A percentile compares a stretch with the other conserved stretches of the same genome.
phyloP scores from a whole-genome alignment of 2,113 vertebrate genomes.

The Meleagris gallopavo region DNA sequence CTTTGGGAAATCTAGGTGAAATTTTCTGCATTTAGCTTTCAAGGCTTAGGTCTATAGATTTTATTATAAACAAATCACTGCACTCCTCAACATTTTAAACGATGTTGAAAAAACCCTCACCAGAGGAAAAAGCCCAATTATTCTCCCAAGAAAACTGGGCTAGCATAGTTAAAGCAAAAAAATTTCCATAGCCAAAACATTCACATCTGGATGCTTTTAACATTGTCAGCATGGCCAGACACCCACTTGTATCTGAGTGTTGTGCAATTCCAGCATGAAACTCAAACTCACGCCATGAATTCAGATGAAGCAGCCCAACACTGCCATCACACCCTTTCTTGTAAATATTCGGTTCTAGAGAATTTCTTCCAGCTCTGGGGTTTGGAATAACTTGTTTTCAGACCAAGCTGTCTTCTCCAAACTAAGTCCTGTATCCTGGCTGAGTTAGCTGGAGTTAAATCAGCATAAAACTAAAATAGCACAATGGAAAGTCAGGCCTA shows the following conservation, averaged over 20 bases:
- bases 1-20: neutral
- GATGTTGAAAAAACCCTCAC: neutral
- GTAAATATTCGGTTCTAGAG: slow-evolving; percentile 19
- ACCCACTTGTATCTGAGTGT: slow-evolving; percentile 48
- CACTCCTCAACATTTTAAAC: neutral
- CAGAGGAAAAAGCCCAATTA: neutral
- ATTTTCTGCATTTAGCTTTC: neutral
- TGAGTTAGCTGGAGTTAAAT: slow-evolving; percentile 49
- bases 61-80: neutral
- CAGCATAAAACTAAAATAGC: slow-evolving; percentile 64
- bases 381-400: slow-evolving; percentile 43
- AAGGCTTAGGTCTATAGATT: neutral
- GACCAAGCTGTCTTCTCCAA: slow-evolving; percentile 32
- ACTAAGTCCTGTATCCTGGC: slow-evolving; percentile 39
- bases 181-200: slow-evolving; percentile 60
- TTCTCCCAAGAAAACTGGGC: neutral
- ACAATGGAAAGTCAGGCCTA: slow-evolving; percentile 61
- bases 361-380: slow-evolving; percentile 45
- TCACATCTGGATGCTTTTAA: slow-evolving; percentile 71
- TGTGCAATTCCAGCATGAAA: slow-evolving; percentile 53
- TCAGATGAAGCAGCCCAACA: slow-evolving; percentile 34
- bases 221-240: slow-evolving; percentile 45
- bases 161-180: slow-evolving; percentile 24
- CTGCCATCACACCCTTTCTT: slow-evolving; percentile 47
- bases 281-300: slow-evolving; percentile 29